Evolutionary conservation across 2,888 invertebrate species (phyloP).

Genomic region (Machimus rusticus): DNA sequence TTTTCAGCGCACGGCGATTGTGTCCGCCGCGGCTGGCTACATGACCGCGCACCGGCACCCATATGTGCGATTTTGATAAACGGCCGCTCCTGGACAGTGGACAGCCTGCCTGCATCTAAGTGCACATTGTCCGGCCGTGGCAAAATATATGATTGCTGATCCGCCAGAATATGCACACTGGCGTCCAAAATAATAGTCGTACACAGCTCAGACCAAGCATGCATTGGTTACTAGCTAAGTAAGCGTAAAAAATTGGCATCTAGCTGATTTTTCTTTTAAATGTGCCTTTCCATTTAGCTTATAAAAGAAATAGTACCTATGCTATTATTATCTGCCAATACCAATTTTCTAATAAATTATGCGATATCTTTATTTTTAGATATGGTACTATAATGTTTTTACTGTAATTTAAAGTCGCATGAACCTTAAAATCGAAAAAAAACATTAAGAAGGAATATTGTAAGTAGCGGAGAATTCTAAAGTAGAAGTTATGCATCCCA

Average conservation of each 20-base stretch:
- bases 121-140: background rate
- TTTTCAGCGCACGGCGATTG: background rate
- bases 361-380: no score
- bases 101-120: conserved; percentile 5
- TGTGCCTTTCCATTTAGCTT: background rate
- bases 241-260: background rate
- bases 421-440: no score
- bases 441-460: no score
- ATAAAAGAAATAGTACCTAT: no score
- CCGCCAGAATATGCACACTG: background rate
- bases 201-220: no score
- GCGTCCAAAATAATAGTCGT: background rate
- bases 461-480: no score
- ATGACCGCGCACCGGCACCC: background rate
- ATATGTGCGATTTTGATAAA: conserved; percentile 37
- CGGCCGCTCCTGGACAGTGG: conserved; percentile 4
- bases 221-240: background rate
- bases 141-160: background rate
- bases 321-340: no score
- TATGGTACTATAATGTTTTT: no score
- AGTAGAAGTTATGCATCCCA: no score
- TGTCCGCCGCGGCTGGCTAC: background rate
- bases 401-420: no score
- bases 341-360: no score
- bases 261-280: background rate